Conservation (phyloP, 2,113 vertebrate species). For the Malurus alboscapulatus region DNA sequence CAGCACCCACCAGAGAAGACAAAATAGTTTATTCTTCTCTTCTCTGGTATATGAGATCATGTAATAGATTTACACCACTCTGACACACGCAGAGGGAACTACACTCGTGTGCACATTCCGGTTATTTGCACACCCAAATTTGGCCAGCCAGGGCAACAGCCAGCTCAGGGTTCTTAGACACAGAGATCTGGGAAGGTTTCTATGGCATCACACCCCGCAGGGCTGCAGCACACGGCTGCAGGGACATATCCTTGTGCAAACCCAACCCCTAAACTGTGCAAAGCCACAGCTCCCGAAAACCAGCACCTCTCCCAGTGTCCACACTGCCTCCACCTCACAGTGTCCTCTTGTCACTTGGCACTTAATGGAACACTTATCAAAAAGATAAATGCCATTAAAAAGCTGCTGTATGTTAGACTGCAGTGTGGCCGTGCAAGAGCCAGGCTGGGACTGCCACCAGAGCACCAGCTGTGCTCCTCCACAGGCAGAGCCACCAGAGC, state of each 20-base stretch:
- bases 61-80: neutral
- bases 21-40: neutral
- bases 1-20: neutral
- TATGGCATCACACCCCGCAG: rapidly evolving
- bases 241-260: neutral
- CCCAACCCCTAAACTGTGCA: neutral
- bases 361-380: neutral
- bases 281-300: rapidly evolving
- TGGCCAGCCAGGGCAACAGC: rapidly evolving
- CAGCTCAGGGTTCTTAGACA: neutral
- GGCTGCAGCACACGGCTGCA: neutral
- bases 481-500: neutral
- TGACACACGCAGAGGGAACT: neutral
- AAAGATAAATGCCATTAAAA: neutral
- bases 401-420: neutral
- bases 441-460: neutral
- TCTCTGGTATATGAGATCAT: neutral
- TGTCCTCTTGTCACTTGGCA: neutral
- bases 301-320: neutral
- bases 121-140: neutral
- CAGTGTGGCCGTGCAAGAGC: rapidly evolving
- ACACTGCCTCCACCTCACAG: neutral
- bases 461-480: neutral
- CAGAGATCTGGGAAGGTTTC: neutral
- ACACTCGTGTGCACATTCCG: no score